Conservation (phyloP, 2,797 vertebrate species). For the Danio aesculapii region DNA sequence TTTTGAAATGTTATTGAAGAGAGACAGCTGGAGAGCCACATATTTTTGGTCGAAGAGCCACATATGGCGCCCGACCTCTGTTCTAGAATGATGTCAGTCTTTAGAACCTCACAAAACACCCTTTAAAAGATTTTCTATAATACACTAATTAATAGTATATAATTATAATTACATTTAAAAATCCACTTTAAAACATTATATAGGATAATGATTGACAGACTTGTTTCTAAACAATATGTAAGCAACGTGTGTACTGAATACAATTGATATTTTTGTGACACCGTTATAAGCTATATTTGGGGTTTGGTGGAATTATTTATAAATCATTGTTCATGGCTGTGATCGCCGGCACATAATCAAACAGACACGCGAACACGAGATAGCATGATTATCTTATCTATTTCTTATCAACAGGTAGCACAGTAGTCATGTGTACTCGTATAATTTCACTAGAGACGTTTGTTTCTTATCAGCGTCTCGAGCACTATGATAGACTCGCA, state of each 20-base stretch:
- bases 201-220: too few species aligned
- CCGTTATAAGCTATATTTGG: too few species aligned
- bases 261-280: not conserved
- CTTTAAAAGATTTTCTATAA: too few species aligned
- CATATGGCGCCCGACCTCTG: too few species aligned
- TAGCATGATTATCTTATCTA: slow-evolving; percentile 12
- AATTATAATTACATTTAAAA: too few species aligned
- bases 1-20: too few species aligned
- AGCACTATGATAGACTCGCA: slow-evolving; percentile 2
- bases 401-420: slow-evolving; percentile 32
- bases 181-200: too few species aligned
- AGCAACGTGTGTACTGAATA: not conserved
- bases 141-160: too few species aligned
- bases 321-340: not conserved
- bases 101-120: too few species aligned
- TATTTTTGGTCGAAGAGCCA: too few species aligned
- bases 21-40: too few species aligned
- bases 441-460: not conserved
- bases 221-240: not conserved
- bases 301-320: not conserved
- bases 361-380: slow-evolving; percentile 11
- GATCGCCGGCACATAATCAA: slow-evolving; percentile 15
- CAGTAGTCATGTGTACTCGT: slow-evolving; percentile 11
- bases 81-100: too few species aligned
- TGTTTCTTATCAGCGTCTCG: slow-evolving; percentile 17